phyloP scores from a whole-genome alignment of 1,140 invertebrate genomes.

The Sinonovacula constricta region DNA sequence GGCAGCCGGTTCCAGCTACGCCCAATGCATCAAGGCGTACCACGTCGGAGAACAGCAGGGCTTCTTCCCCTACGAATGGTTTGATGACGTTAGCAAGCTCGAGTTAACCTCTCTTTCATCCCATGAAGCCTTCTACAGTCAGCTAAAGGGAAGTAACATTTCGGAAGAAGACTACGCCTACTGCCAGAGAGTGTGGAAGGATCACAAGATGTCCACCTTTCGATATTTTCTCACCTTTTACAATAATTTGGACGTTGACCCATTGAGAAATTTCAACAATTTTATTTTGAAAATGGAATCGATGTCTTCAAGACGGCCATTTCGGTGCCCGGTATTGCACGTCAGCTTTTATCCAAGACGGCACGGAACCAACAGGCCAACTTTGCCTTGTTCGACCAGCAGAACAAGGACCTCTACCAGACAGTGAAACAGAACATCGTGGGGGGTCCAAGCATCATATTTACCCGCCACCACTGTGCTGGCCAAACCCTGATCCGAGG shows the following conservation, averaged over 20 bases:
- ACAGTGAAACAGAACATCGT: slow-evolving; percentile 35
- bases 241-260: slow-evolving; percentile 52
- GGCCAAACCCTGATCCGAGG: slow-evolving; percentile 16
- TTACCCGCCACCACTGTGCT: too few species aligned
- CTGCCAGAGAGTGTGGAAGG: slow-evolving; percentile 46
- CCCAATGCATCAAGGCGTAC: background rate
- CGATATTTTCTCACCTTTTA: slow-evolving; percentile 55
- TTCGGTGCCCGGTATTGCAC: slow-evolving; percentile 40
- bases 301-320: too few species aligned
- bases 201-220: slow-evolving; percentile 42
- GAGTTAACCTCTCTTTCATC: slow-evolving; percentile 7
- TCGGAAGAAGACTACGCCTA: slow-evolving; percentile 44
- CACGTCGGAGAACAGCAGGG: slow-evolving; percentile 40
- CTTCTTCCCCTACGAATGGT: slow-evolving; percentile 58
- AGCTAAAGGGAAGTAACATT: slow-evolving; percentile 47
- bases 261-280: slow-evolving; percentile 29
- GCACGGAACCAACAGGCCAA: slow-evolving; percentile 5
- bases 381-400: slow-evolving; percentile 28
- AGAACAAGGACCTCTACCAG: slow-evolving; percentile 32
- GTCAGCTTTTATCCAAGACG: slow-evolving; percentile 28
- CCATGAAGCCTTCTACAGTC: slow-evolving; percentile 43
- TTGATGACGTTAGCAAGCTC: slow-evolving; percentile 36
- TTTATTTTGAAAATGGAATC: slow-evolving; percentile 45
- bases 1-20: background rate
- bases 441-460: slow-evolving; percentile 36